Evolutionary conservation across 2,113 vertebrate species (phyloP).

Genomic region (Heteronetta atricapilla): DNA sequence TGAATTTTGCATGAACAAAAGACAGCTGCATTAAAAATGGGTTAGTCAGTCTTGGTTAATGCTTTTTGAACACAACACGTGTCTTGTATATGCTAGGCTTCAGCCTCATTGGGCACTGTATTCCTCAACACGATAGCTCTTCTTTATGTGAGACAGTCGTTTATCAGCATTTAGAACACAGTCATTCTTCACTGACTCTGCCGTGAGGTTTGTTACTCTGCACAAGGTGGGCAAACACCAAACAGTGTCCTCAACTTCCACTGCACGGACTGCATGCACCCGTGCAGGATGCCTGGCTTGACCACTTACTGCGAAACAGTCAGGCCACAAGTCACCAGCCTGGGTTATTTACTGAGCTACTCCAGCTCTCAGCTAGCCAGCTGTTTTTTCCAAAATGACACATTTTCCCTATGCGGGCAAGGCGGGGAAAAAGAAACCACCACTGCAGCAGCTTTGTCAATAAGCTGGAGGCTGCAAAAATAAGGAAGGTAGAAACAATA

Average conservation of each 20-base stretch:
- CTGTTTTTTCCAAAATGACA: background rate
- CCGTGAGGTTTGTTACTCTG: background rate
- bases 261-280: background rate
- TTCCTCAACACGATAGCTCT: background rate
- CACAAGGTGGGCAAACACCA: accelerated
- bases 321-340: background rate
- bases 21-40: background rate
- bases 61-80: background rate
- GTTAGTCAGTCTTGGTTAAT: background rate
- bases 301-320: background rate
- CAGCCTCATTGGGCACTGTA: background rate
- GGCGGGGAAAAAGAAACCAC: background rate
- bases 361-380: background rate
- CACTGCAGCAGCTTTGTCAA: background rate
- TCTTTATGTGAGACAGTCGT: background rate
- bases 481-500: background rate
- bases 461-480: background rate
- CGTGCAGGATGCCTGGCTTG: background rate
- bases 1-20: background rate
- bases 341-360: background rate
- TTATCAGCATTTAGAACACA: background rate
- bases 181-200: background rate
- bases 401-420: background rate
- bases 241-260: background rate
- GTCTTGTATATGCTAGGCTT: background rate